Evolutionary conservation across 2,797 vertebrate species (phyloP).

Genomic region (Rachycentron canadum): DNA sequence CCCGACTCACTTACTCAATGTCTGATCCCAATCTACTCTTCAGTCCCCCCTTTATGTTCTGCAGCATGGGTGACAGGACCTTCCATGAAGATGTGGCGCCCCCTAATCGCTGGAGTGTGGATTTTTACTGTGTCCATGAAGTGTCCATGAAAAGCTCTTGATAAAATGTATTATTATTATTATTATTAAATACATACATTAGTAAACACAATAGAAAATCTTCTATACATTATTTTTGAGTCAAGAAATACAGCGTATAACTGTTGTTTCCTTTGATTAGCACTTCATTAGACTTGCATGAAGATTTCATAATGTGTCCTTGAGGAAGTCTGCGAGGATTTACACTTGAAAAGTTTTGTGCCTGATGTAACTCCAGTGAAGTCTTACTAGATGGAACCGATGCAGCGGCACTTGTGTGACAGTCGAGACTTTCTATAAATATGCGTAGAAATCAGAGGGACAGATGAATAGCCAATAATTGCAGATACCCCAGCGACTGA

Average conservation of each 20-base stretch:
- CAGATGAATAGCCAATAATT: conserved; percentile 21
- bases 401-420: conserved; percentile 20
- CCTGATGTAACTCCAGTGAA: conserved; percentile 61
- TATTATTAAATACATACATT: too few species aligned
- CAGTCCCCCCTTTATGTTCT: too few species aligned
- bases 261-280: conserved; percentile 27
- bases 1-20: too few species aligned
- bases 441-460: conserved; percentile 22
- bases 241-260: not conserved
- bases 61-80: too few species aligned
- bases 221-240: too few species aligned
- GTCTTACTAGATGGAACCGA: conserved; percentile 34
- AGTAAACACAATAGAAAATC: too few species aligned
- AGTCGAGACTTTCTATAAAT: conserved; percentile 35
- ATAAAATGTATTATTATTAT: too few species aligned
- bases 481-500: conserved; percentile 1
- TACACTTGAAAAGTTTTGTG: conserved; percentile 20
- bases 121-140: too few species aligned
- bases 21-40: too few species aligned
- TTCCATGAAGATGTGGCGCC: too few species aligned
- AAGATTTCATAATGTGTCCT: conserved; percentile 61
- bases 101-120: too few species aligned
- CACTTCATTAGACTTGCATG: conserved; percentile 40
- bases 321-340: conserved; percentile 30
- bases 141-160: too few species aligned